phyloP scores from a whole-genome alignment of 1,140 invertebrate genomes.

The Heliconius congener region DNA sequence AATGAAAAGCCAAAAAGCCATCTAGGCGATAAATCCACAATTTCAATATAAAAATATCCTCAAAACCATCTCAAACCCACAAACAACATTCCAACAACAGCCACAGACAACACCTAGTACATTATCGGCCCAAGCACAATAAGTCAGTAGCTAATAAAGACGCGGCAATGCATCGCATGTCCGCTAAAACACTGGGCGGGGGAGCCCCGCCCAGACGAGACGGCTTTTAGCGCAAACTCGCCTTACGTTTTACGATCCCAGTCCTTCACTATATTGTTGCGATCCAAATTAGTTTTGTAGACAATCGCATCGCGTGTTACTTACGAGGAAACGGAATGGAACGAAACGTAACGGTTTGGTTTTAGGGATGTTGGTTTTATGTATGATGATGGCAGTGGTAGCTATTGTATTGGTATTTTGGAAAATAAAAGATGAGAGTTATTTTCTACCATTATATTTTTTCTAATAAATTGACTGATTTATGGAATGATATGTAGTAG shows the following conservation, averaged over 20 bases:
- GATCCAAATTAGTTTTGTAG: conserved; percentile 60
- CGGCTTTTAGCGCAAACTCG: conserved; percentile 56
- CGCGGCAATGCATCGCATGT: conserved; percentile 58
- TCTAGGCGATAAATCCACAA: neutral
- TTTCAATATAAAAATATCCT: neutral
- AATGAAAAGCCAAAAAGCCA: too few relatives aligned
- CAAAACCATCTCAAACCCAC: neutral
- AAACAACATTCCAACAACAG: too few relatives aligned
- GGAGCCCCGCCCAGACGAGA: conserved; percentile 56
- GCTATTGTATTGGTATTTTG: too few relatives aligned
- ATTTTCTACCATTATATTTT: too few relatives aligned
- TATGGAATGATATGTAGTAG: too few relatives aligned
- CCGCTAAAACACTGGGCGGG: conserved; percentile 68
- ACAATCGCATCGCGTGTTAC: conserved; percentile 50
- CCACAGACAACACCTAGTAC: conserved; percentile 30
- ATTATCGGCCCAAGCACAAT: conserved; percentile 45
- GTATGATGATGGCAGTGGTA: neutral
- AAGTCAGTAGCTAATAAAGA: conserved; percentile 63
- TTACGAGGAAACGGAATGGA: conserved; percentile 32
- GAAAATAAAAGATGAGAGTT: neutral
- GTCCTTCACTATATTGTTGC: conserved; percentile 58
- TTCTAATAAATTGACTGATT: too few relatives aligned
- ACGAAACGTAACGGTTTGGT: neutral
- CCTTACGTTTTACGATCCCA: conserved; percentile 60
- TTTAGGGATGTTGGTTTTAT: conserved; percentile 5